These are phyloP conservation scores for Listronotus bonariensis DNA, from an alignment of 1,140 invertebrate genomes.

Conservation along the genomic window DNA sequence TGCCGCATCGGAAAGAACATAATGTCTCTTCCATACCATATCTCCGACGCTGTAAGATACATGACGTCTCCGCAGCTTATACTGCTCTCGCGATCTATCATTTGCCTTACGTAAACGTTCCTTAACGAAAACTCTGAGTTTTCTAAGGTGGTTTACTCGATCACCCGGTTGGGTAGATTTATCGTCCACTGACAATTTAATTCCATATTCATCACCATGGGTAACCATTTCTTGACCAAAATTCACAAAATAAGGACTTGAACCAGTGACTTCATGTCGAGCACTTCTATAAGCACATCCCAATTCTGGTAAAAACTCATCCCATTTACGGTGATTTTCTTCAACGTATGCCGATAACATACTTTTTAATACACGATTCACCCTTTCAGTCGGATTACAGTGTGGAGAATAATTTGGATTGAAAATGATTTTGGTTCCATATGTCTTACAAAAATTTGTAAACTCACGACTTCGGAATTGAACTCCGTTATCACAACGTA, in stretches of 20 bases:
- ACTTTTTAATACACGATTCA: slow-evolving; percentile 46
- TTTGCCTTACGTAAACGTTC: not conserved
- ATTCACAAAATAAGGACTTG: slow-evolving; percentile 45
- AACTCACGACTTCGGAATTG: slow-evolving; percentile 25
- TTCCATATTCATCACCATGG: slow-evolving; percentile 4
- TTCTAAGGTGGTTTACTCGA: not conserved
- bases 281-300: slow-evolving; percentile 47
- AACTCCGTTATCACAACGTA: slow-evolving; percentile 32
- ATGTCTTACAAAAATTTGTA: slow-evolving; percentile 18
- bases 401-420: slow-evolving; percentile 34
- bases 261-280: slow-evolving; percentile 43
- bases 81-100: not conserved
- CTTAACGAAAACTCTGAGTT: not conserved
- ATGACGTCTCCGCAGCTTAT: not conserved
- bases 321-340: slow-evolving; percentile 49
- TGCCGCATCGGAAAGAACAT: too few species aligned
- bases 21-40: too few species aligned
- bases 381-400: slow-evolving; percentile 42
- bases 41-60: too few species aligned
- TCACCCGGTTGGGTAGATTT: not conserved
- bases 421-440: slow-evolving; percentile 15
- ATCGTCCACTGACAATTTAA: slow-evolving; percentile 1
- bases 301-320: slow-evolving; percentile 41
- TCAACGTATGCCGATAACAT: slow-evolving; percentile 45
- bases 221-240: slow-evolving; percentile 38